Conservation (phyloP, 2,888 invertebrate genomes). For the Smittia aterrima region DNA sequence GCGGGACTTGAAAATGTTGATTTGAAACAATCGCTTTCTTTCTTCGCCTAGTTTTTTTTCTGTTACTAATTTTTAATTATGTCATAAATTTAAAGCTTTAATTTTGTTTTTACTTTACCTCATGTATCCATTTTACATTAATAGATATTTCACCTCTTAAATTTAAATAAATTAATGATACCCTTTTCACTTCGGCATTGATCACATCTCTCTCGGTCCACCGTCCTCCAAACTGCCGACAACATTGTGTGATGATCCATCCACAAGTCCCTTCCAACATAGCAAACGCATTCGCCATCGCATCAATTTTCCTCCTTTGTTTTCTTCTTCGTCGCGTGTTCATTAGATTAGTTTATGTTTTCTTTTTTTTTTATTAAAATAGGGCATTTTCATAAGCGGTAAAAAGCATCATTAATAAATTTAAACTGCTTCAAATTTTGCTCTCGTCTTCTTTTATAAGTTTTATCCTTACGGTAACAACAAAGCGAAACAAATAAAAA, state of each 20-base stretch:
- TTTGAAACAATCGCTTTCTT: not conserved
- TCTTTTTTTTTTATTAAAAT: constrained; percentile 27
- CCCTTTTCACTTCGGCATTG: constrained; percentile 18
- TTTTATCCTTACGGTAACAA: constrained; percentile 32
- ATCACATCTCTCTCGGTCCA: not conserved
- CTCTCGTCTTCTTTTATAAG: not conserved
- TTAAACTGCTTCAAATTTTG: constrained; percentile 40
- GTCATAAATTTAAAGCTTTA: constrained; percentile 39
- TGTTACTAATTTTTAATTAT: constrained; percentile 1
- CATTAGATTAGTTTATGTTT: not conserved
- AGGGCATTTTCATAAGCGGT: constrained; percentile 40
- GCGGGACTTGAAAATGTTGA: not conserved
- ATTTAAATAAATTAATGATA: constrained; percentile 42
- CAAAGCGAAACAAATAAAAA: constrained; percentile 42
- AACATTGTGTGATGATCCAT: constrained; percentile 39
- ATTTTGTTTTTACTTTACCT: constrained; percentile 36
- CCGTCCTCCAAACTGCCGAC: not conserved
- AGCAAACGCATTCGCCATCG: constrained; percentile 15
- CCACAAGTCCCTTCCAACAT: constrained; percentile 9
- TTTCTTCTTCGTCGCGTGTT: constrained; percentile 9
- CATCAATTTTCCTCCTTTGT: not conserved
- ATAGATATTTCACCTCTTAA: constrained; percentile 30
- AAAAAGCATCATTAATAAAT: constrained; percentile 42
- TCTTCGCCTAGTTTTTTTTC: not conserved
- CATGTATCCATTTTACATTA: constrained; percentile 32